Evolutionary conservation across 1,140 invertebrate species (phyloP), one percentile per base, ranked within the genome.

Genomic region (Drosophila gunungcola): DNA sequence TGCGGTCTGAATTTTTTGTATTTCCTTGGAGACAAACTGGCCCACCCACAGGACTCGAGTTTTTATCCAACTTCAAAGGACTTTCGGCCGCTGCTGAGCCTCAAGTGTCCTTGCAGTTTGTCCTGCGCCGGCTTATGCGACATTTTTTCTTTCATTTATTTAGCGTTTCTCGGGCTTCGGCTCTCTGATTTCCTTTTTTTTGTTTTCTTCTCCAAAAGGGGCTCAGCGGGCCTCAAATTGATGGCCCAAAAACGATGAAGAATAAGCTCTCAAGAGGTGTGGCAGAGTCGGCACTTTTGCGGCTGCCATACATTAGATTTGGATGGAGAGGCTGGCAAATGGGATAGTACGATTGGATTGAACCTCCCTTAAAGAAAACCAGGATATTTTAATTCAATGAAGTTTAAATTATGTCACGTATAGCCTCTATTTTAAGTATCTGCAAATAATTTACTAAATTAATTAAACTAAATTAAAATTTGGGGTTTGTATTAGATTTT

Each of bases 21-120:
- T 91, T 91, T 89, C 88, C 88, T 89, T 91, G 88, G 89, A 88
- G 88, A 91, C 89, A 86, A 80, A 77, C 78, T 80, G 54, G 62
- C 54, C 63, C 63, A 32, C 55, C 81, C 81, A 80, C 27, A 49
- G 65, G 62, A 61, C 46, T 63, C 72, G 58, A 76, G 68, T 69
- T 89, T 88, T 79, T 73, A 75, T 89, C 57, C 53, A 89, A 89
- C 84, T 84, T 89, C 84, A 89, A 89, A 89, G 84, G 67, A 83
- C 68, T 84, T 89, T 76, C 64, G 75, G 69, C 70, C 67, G 67
- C 62, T 79, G 61, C 64, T 57, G 68, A 70, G 64, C 68, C 68
- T 70, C 34, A 73, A 86, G 83, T 86, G 83, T 88, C 79, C 83
- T 83, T 79, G 79, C 73, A 58, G 65, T 67, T 52, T 61, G 65